These are phyloP conservation scores for Aethes cnicana DNA, from an alignment of 2,888 invertebrate species.

Conservation along the genomic window DNA sequence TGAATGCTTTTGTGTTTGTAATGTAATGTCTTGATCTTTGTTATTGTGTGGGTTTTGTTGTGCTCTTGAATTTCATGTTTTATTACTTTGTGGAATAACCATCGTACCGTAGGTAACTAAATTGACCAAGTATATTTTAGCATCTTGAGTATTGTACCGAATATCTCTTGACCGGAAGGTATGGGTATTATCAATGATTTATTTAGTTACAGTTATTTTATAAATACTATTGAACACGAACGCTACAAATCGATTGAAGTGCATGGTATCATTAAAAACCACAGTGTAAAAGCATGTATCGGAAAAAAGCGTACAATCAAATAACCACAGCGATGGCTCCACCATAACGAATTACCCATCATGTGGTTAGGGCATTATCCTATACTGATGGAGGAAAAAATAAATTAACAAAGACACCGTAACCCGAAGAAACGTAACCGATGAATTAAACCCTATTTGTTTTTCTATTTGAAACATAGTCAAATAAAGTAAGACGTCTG, in stretches of 20 bases:
- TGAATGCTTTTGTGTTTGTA: slow-evolving; percentile 39
- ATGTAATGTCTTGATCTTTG: slow-evolving; percentile 41
- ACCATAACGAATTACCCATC: slow-evolving; percentile 50
- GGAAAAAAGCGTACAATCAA: slow-evolving; percentile 27
- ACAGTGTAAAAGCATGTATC: slow-evolving; percentile 34
- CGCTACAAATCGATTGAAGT: slow-evolving; percentile 25
- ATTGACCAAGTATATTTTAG: no score
- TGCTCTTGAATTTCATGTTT: slow-evolving; percentile 20
- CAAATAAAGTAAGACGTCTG: no score
- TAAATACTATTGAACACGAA: slow-evolving; percentile 4
- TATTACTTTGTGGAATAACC: not conserved
- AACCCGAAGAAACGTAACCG: no score
- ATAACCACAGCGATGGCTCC: slow-evolving; percentile 43
- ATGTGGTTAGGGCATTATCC: slow-evolving; percentile 38
- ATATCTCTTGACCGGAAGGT: not conserved
- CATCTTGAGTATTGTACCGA: no score
- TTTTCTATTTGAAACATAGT: no score
- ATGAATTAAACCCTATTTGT: no score
- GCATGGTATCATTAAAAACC: slow-evolving; percentile 28
- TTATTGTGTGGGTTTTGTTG: slow-evolving; percentile 35
- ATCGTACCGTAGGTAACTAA: no score
- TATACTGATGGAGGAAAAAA: slow-evolving; percentile 26
- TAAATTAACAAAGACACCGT: not conserved
- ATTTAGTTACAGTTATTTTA: slow-evolving; percentile 19
- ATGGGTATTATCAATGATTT: no score